These are phyloP conservation scores for fruit fly (Drosophila melanogaster) DNA, from an alignment of 1,140 invertebrate genomes.

Conservation along the genomic window Release_6_plus_ISO1_MT NT_037436.4:5881501-5882000, in stretches of 20 bases:
- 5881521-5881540: constrained; percentile 25
- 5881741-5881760: too few relatives aligned
- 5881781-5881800: too few relatives aligned
- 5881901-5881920: constrained; percentile 38
- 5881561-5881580: constrained; percentile 66
- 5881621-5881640: background rate
- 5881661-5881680: too few relatives aligned
- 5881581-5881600: constrained; percentile 58
- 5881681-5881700: too few relatives aligned
- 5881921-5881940: constrained; percentile 54
- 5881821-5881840: too few relatives aligned
- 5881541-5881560: background rate
- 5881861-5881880: constrained; percentile 36
- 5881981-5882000: constrained; percentile 84
- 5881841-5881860: too few relatives aligned
- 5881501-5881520: constrained; percentile 36
- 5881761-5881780: too few relatives aligned
- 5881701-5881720: too few relatives aligned
- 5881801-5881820: too few relatives aligned
- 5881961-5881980: constrained; percentile 72
- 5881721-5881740: too few relatives aligned
- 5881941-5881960: constrained; percentile 69
- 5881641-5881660: background rate
- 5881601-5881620: constrained; percentile 40
- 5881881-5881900: constrained; percentile 1